These are phyloP conservation scores for Parotia lawesii DNA, from an alignment of 2,113 vertebrate genomes.

Conservation along the genomic window DNA sequence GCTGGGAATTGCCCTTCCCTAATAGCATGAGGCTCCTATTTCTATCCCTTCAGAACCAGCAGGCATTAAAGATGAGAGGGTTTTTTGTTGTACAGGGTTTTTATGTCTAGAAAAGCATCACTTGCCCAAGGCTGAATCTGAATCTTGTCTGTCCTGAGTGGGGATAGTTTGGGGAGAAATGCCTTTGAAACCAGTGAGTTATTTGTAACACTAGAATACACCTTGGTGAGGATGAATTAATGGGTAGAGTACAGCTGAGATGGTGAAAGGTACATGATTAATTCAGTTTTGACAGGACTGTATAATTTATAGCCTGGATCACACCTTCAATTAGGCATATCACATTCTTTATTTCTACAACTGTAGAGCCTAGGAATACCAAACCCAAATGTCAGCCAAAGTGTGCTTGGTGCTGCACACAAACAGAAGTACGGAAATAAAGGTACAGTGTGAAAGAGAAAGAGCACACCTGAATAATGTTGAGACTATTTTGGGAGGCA, in stretches of 20 bases:
- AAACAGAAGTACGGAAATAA: neutral
- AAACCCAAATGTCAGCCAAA: neutral
- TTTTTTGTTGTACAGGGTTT: slow-evolving; percentile 34
- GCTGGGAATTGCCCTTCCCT: slow-evolving; percentile 22
- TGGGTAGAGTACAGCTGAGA: slow-evolving; percentile 4
- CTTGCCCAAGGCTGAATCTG: slow-evolving; percentile 15
- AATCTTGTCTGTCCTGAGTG: neutral
- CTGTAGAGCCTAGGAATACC: neutral
- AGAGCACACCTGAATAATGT: neutral
- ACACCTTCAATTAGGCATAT: slow-evolving; percentile 42
- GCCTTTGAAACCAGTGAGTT: slow-evolving; percentile 22
- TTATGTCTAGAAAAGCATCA: slow-evolving; percentile 37
- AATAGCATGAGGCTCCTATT: slow-evolving; percentile 21
- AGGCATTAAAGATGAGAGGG: slow-evolving; percentile 25
- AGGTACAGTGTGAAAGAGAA: neutral
- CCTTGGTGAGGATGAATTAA: slow-evolving; percentile 14
- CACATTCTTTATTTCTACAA: slow-evolving; percentile 25
- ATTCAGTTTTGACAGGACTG: slow-evolving; percentile 18
- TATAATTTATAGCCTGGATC: slow-evolving; percentile 49
- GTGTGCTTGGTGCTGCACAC: neutral
- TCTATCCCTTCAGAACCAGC: neutral
- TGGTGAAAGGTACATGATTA: slow-evolving; percentile 36
- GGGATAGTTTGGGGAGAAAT: slow-evolving; percentile 20
- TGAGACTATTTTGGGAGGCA: neutral
- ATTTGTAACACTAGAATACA: slow-evolving; percentile 9